A percentile compares a stretch with the other conserved stretches of the same genome.
Conservation (phyloP, 2,888 invertebrate genomes). For the Eupithecia abbreviata region DNA sequence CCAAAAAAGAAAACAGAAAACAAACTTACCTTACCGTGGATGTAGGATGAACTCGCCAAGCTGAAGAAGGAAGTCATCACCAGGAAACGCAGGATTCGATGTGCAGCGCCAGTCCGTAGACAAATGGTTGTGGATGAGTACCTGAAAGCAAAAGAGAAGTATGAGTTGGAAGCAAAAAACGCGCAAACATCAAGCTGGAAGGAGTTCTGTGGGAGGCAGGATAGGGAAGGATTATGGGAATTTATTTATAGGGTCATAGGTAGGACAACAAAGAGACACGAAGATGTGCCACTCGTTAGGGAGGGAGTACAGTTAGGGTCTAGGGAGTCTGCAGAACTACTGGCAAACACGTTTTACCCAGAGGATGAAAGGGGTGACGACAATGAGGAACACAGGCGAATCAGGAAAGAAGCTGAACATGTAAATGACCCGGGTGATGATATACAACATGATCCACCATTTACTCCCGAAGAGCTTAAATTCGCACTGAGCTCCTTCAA, state of each 20-base stretch:
- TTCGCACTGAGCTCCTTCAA: slow-evolving; percentile 24
- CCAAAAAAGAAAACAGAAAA: not conserved
- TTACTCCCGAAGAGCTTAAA: slow-evolving; percentile 19
- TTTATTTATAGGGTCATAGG: slow-evolving; percentile 28
- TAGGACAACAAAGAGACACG: slow-evolving; percentile 11
- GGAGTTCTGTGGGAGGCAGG: slow-evolving; percentile 32
- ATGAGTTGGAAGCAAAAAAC: not conserved
- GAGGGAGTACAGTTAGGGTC: not conserved
- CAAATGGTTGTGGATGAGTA: not conserved
- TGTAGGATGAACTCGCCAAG: slow-evolving; percentile 14
- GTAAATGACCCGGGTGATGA: slow-evolving; percentile 25
- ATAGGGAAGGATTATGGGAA: slow-evolving; percentile 31
- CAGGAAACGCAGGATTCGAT: slow-evolving; percentile 13
- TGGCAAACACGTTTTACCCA: slow-evolving; percentile 33
- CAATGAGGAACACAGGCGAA: slow-evolving; percentile 19
- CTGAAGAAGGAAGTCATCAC: slow-evolving; percentile 12
- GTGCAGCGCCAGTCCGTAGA: slow-evolving; percentile 6
- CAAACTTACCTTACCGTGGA: slow-evolving; percentile 29
- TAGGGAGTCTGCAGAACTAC: slow-evolving; percentile 13
- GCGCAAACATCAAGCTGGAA: slow-evolving; percentile 42
- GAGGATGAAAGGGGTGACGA: slow-evolving; percentile 10
- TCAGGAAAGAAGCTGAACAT: slow-evolving; percentile 1
- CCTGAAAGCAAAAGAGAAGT: slow-evolving; percentile 13
- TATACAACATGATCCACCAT: slow-evolving; percentile 33
- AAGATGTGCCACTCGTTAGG: slow-evolving; percentile 13